A percentile compares a stretch with the other conserved stretches of the same genome.
phyloP scores from a whole-genome alignment of 2,797 vertebrate species.

The Chanos chanos region DNA sequence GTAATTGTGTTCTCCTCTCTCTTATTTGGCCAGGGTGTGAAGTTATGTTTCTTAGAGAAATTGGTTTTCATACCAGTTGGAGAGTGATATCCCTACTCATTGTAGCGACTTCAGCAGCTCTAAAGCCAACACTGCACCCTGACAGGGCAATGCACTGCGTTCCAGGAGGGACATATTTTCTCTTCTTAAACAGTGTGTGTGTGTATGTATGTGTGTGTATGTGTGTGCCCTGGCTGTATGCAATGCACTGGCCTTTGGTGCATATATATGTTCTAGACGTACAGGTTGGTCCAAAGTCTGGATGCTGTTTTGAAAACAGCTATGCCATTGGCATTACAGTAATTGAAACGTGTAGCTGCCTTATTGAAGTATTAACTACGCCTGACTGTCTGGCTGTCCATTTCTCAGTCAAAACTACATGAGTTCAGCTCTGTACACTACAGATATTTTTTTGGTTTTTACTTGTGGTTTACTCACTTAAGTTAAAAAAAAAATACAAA shows the following conservation, averaged over 20 bases:
- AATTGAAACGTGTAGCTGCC: neutral
- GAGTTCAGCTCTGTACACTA: too few species aligned
- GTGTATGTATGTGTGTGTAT: too few species aligned
- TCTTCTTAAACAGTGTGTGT: slow-evolving; percentile 23
- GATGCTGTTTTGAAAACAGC: neutral
- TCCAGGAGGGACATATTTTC: slow-evolving; percentile 58
- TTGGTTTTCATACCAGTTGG: neutral
- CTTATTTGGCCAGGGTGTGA: neutral
- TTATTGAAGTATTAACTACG: too few species aligned
- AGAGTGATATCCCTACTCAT: slow-evolving; percentile 30
- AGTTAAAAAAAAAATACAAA: too few species aligned
- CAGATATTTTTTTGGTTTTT: too few species aligned
- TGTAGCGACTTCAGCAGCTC: slow-evolving; percentile 18
- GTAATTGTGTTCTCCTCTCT: too few species aligned
- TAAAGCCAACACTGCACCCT: slow-evolving; percentile 47
- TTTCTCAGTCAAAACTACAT: too few species aligned
- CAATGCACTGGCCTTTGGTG: slow-evolving; percentile 71
- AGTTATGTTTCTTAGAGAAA: neutral
- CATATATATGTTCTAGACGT: slow-evolving; percentile 52
- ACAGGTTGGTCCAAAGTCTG: slow-evolving; percentile 25
- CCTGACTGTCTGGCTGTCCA: too few species aligned
- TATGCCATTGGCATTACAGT: neutral
- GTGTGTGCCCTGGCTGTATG: slow-evolving; percentile 54
- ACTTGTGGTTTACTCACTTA: too few species aligned
- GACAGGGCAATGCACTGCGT: slow-evolving; percentile 71